Conservation (phyloP, 2,888 invertebrate species). For the Drosophila eohydei region DNA sequence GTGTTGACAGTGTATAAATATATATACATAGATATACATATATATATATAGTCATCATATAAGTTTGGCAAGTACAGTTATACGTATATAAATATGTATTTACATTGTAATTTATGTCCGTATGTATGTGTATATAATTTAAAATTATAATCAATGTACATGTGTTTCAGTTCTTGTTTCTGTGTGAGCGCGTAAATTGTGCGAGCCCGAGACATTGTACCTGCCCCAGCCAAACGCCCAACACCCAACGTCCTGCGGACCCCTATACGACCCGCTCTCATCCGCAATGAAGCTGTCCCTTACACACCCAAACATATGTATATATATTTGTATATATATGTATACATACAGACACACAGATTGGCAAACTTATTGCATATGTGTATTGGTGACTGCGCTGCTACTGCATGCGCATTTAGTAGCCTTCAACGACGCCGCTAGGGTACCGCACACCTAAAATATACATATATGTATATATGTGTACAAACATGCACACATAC, state of each 20-base stretch:
- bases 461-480: conserved; percentile 29
- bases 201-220: conserved; percentile 74
- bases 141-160: conserved; percentile 81
- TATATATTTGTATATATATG: not conserved
- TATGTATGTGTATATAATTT: conserved; percentile 73
- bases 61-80: conserved; percentile 70
- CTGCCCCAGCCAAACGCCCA: conserved; percentile 34
- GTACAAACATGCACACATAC: conserved; percentile 21
- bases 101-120: conserved; percentile 25
- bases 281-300: conserved; percentile 63
- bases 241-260: conserved; percentile 3
- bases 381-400: conserved; percentile 62
- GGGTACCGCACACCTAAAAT: conserved; percentile 40
- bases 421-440: conserved; percentile 76
- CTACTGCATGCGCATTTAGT: conserved; percentile 78
- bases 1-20: conserved; percentile 38
- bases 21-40: conserved; percentile 2
- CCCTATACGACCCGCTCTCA: conserved; percentile 10
- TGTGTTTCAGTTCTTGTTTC: conserved; percentile 28
- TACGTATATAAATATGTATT: conserved; percentile 37
- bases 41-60: conserved; percentile 56
- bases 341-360: conserved; percentile 36
- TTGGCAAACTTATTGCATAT: conserved; percentile 63
- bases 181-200: conserved; percentile 73
- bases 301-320: conserved; percentile 28